phyloP scores from a whole-genome alignment of 2,113 vertebrate species.

The Aythya baeri region DNA sequence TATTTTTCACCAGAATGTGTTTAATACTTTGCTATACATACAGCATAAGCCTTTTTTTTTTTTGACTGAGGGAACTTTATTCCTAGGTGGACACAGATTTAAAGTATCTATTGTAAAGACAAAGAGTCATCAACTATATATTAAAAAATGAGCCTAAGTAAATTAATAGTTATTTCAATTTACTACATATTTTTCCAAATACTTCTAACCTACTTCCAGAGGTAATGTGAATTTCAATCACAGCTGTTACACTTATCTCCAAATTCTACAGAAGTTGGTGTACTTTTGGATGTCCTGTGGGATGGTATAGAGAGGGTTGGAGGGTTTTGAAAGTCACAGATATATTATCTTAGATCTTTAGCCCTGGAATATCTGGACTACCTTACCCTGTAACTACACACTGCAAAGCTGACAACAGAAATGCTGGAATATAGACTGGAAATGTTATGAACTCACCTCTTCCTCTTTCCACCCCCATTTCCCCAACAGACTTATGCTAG shows the following conservation, averaged over 20 bases:
- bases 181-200: background rate
- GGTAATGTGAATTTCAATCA: background rate
- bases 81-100: background rate
- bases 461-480: slow-evolving; percentile 70
- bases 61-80: background rate
- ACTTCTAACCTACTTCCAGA: background rate
- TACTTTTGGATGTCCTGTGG: background rate
- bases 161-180: background rate
- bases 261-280: background rate
- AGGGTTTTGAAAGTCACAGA: background rate
- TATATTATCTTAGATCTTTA: slow-evolving; percentile 5
- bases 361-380: slow-evolving; percentile 53
- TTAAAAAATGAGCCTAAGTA: background rate
- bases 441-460: slow-evolving; percentile 73
- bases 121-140: background rate
- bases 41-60: background rate
- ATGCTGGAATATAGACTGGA: slow-evolving; percentile 65
- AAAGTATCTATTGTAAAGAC: background rate
- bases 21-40: background rate
- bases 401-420: slow-evolving; percentile 50
- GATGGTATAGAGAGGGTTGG: background rate
- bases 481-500: slow-evolving; percentile 53
- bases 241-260: background rate
- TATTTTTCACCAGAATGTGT: background rate
- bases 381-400: slow-evolving; percentile 47